These are phyloP conservation scores for Osedax frankpressi DNA, from an alignment of 2,888 invertebrate species.

Conservation along the genomic window DNA sequence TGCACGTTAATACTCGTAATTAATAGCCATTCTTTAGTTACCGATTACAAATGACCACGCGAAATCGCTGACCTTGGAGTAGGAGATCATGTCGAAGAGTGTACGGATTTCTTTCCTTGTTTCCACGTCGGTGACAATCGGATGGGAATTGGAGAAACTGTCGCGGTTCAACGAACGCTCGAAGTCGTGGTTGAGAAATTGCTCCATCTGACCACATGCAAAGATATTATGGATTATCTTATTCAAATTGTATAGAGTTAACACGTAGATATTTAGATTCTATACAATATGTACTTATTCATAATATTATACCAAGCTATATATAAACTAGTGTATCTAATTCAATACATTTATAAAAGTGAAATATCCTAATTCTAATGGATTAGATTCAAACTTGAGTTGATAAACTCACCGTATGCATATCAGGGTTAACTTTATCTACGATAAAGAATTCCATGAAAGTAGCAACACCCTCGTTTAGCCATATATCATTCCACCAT, in stretches of 20 bases:
- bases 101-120: background rate
- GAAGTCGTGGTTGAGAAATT: background rate
- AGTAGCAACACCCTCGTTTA: slow-evolving; percentile 83
- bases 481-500: slow-evolving; percentile 71
- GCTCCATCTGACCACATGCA: background rate
- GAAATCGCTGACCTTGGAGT: background rate
- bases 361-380: too few relatives aligned
- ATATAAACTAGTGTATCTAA: too few relatives aligned
- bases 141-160: background rate
- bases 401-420: background rate
- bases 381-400: too few relatives aligned
- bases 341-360: too few relatives aligned
- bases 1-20: background rate
- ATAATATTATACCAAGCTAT: too few relatives aligned
- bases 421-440: background rate
- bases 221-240: too few relatives aligned
- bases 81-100: background rate
- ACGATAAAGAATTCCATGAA: slow-evolving; percentile 58
- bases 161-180: background rate
- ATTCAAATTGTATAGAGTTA: too few relatives aligned
- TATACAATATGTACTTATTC: too few relatives aligned
- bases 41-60: too few relatives aligned
- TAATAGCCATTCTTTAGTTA: too few relatives aligned
- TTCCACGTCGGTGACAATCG: background rate
- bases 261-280: too few relatives aligned